Evolutionary conservation across 64 coral and sea anemone species (phyloP).

Genomic region (Montipora cactus): DNA sequence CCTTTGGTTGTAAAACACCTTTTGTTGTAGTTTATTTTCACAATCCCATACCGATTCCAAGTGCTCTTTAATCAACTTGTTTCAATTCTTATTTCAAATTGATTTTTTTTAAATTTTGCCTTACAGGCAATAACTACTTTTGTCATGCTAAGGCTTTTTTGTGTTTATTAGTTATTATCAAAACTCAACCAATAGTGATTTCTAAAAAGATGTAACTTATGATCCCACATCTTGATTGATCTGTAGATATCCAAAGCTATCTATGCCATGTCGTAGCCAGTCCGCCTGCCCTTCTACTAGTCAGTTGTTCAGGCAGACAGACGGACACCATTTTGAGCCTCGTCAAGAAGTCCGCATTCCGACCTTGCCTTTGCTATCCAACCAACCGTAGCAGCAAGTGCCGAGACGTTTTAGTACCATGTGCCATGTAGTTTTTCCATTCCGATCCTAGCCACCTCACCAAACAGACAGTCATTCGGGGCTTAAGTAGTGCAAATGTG

Average conservation of each 20-base stretch:
- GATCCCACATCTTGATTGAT: conserved; percentile 59
- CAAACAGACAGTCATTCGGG: conserved; percentile 54
- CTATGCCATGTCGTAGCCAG: conserved; percentile 63
- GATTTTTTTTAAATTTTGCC: too few species aligned
- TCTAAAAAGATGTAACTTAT: conserved; percentile 32
- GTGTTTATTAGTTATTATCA: neutral
- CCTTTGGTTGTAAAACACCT: neutral
- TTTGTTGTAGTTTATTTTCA: neutral
- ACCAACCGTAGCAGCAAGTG: conserved; percentile 61
- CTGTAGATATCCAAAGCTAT: conserved; percentile 58
- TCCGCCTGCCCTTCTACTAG: conserved; percentile 37
- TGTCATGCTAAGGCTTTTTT: neutral
- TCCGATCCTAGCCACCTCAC: conserved; percentile 44
- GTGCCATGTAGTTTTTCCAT: conserved; percentile 59
- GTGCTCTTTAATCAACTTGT: too few species aligned
- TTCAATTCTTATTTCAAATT: too few species aligned
- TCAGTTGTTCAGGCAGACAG: conserved; percentile 46
- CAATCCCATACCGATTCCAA: too few species aligned
- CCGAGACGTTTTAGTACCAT: conserved; percentile 50
- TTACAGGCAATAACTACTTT: neutral
- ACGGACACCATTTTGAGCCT: conserved; percentile 47
- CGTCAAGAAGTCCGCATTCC: conserved; percentile 30
- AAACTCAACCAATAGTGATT: conserved; percentile 1
- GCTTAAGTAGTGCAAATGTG: conserved; percentile 47
- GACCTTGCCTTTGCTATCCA: conserved; percentile 55